A percentile compares a stretch with the other conserved stretches of the same genome.
phyloP scores from a whole-genome alignment of 2,888 invertebrate species.

The Myopa tessellatipennis region DNA sequence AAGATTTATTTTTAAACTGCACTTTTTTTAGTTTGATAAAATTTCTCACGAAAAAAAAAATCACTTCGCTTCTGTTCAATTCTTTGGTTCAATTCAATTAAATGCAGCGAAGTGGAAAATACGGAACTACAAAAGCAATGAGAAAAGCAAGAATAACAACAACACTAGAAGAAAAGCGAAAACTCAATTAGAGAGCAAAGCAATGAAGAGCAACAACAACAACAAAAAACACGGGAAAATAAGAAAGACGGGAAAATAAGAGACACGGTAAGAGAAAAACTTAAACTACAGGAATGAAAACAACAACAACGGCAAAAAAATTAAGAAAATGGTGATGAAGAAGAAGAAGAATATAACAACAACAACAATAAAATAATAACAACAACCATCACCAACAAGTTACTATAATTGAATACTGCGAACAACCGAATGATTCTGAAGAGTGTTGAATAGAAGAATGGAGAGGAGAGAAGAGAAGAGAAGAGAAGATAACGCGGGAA shows the following conservation, averaged over 20 bases:
- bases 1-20: too few relatives aligned
- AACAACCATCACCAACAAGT: conserved; percentile 13
- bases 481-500: background rate
- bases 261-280: too few relatives aligned
- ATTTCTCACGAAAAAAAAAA: background rate
- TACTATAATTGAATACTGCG: background rate
- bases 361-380: too few relatives aligned
- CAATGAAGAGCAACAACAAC: background rate
- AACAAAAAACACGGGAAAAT: background rate
- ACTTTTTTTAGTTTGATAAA: too few relatives aligned
- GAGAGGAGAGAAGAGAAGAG: background rate
- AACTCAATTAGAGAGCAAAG: conserved; percentile 40
- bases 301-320: too few relatives aligned
- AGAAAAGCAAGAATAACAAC: conserved; percentile 28
- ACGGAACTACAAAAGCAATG: conserved; percentile 35
- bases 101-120: conserved; percentile 40
- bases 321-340: too few relatives aligned
- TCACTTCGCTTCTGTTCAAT: conserved; percentile 17
- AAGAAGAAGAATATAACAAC: too few relatives aligned
- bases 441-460: too few relatives aligned
- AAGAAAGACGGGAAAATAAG: too few relatives aligned
- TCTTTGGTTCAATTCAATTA: conserved; percentile 24
- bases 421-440: background rate
- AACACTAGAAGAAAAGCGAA: conserved; percentile 3
- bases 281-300: too few relatives aligned